Evolutionary conservation across 1,140 invertebrate genomes (phyloP), one percentile per base, ranked within the genome.

Genomic region (Macrotrachela quadricornifera): DNA sequence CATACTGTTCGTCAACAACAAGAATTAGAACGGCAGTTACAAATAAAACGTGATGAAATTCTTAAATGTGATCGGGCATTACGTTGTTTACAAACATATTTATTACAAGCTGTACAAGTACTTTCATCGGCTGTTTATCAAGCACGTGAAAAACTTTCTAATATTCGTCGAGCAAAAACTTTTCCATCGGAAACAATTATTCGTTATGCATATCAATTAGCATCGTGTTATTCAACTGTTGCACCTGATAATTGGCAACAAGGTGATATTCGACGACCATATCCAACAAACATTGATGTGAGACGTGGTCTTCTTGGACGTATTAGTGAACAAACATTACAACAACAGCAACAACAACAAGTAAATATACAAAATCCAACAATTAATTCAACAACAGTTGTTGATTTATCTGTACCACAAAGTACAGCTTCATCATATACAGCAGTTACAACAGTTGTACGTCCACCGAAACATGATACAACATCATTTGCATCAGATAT

Each of bases 261-360:
- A 4, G 51, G 45, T 38, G 30, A 52, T 45, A 42, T 43, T 12
- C 17, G 39, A 45, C 21, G 51, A 21, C 51, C 51, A 10, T 52
- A 52, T 52, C 51, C 51, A 36, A 52, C 51, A 10, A 43, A 52
- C 37, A 43, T 43, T 17, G 51, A 52, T 21, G 46, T 52, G 51
- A 38, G 51, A 45, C 42, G 44, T 11, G 51, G 51, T n/a, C 45
- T 42, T 42, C 36, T 52, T 12, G 51, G 21, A 4, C 21, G 21
- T 30, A 30, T 30, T 30, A 30, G 21, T 30, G 21, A 30, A 30
- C 21, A 30, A 30, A 30, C 8, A 2, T 30, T 30, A 30, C 21
- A 30, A 30, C 21, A 8, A 4, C 21, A 30, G 8, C 21, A 30
- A 30, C 21, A 30, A 30, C 21, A 30, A 30, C 21, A 30, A 30